A percentile compares a stretch with the other conserved stretches of the same genome.
Evolutionary conservation across 2,113 vertebrate species (phyloP).

Genomic region (Chiloscyllium plagiosum): DNA sequence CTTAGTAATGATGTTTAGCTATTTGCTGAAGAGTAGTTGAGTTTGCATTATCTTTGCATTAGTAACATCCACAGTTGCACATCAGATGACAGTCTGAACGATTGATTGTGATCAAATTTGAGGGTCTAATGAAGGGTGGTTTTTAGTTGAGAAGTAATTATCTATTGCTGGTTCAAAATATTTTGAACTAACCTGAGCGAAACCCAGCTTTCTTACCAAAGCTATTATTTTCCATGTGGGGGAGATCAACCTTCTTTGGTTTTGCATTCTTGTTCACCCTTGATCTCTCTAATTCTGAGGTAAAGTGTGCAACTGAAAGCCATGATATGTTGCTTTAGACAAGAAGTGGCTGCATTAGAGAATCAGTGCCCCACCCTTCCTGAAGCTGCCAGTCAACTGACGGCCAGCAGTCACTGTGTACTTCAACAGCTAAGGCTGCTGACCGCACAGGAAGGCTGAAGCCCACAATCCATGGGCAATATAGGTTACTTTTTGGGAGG

Average conservation of each 20-base stretch:
- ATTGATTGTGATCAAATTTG: not conserved
- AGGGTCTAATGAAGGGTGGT: not conserved
- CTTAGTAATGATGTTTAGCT: not conserved
- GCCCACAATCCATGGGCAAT: too few relatives aligned
- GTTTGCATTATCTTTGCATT: not conserved
- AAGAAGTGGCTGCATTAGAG: not conserved
- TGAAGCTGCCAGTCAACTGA: too few relatives aligned
- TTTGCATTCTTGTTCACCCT: not conserved
- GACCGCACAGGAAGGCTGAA: too few relatives aligned
- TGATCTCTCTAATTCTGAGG: not conserved
- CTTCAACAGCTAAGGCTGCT: too few relatives aligned
- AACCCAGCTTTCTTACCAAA: not conserved
- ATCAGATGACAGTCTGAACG: not conserved
- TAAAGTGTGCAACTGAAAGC: not conserved
- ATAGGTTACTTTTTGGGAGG: too few relatives aligned
- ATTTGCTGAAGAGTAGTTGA: not conserved
- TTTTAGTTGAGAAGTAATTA: not conserved
- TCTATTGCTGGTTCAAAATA: not conserved
- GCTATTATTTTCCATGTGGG: not conserved
- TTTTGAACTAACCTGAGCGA: not conserved
- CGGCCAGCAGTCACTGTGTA: too few relatives aligned
- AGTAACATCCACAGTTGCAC: not conserved
- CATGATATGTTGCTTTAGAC: not conserved
- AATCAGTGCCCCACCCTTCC: not conserved
- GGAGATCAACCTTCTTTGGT: too few relatives aligned